phyloP scores from a whole-genome alignment of 2,113 vertebrate genomes.

The Hipposideros armiger region DNA sequence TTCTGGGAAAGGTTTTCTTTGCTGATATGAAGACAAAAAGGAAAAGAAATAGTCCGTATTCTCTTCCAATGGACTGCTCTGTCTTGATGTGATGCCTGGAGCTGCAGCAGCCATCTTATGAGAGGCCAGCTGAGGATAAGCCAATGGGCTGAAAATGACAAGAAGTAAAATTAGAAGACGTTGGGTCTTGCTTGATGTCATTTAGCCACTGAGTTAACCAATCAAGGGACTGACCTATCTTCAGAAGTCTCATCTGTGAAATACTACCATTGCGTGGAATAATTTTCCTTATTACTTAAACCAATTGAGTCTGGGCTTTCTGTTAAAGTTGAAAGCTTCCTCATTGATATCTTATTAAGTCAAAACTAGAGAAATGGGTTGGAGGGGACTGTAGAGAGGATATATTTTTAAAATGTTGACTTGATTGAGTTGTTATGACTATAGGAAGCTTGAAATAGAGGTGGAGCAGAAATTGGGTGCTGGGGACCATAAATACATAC shows the following conservation, averaged over 20 bases:
- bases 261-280: background rate
- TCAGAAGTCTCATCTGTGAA: background rate
- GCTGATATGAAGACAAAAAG: background rate
- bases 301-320: background rate
- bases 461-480: background rate
- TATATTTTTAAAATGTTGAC: constrained; percentile 42
- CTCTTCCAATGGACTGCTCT: background rate
- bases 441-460: background rate
- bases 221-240: background rate
- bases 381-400: background rate
- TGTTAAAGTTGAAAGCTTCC: background rate
- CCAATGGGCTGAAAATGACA: background rate
- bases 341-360: background rate
- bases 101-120: background rate
- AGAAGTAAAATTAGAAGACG: background rate
- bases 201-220: background rate
- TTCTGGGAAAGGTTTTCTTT: background rate
- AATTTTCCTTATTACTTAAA: constrained; percentile 26
- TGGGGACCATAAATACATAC: background rate
- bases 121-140: background rate
- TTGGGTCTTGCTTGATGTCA: background rate
- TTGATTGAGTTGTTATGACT: background rate
- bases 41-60: background rate
- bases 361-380: background rate
- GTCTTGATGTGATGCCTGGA: background rate